Evolutionary conservation across 1,140 invertebrate species (phyloP).

Genomic region (Lepidurus couesii): DNA sequence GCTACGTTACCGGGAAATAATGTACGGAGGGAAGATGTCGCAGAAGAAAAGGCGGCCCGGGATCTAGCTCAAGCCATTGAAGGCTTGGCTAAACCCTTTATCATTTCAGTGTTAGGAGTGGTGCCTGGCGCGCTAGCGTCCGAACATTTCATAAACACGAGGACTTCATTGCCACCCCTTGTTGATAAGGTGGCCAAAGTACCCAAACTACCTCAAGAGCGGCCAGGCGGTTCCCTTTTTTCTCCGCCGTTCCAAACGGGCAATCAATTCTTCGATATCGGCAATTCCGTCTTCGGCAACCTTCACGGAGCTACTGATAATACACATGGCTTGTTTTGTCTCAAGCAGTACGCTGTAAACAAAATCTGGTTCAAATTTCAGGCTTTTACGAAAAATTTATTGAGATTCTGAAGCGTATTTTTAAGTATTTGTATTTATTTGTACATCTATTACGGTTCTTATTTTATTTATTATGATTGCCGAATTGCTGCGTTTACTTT

Average conservation of each 20-base stretch:
- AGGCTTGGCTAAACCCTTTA: constrained; percentile 22
- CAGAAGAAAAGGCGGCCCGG: constrained; percentile 12
- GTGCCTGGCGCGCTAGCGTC: constrained; percentile 31
- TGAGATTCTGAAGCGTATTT: not conserved
- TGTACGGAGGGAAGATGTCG: not conserved
- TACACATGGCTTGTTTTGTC: constrained; percentile 30
- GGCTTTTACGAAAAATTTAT: not conserved
- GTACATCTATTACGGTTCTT: not conserved
- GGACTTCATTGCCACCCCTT: not conserved
- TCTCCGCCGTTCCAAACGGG: constrained; percentile 22
- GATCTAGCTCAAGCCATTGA: constrained; percentile 28
- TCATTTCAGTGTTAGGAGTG: constrained; percentile 31
- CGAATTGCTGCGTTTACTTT: not conserved
- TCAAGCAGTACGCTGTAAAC: constrained; percentile 32
- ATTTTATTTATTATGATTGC: no score
- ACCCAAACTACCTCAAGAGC: not conserved
- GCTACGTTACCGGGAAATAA: constrained; percentile 23
- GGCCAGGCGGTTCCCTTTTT: not conserved
- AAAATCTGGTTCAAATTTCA: constrained; percentile 25
- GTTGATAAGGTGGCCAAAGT: not conserved
- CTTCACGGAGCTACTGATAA: constrained; percentile 26
- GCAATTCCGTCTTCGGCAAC: constrained; percentile 20
- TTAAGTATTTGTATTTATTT: not conserved
- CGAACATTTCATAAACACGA: constrained; percentile 19
- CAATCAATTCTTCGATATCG: constrained; percentile 32